Percentiles rank a stretch among this genome's conserved stretches.
Evolutionary conservation across 2,113 vertebrate genomes (phyloP).

Genomic region (Rhombomys opimus): DNA sequence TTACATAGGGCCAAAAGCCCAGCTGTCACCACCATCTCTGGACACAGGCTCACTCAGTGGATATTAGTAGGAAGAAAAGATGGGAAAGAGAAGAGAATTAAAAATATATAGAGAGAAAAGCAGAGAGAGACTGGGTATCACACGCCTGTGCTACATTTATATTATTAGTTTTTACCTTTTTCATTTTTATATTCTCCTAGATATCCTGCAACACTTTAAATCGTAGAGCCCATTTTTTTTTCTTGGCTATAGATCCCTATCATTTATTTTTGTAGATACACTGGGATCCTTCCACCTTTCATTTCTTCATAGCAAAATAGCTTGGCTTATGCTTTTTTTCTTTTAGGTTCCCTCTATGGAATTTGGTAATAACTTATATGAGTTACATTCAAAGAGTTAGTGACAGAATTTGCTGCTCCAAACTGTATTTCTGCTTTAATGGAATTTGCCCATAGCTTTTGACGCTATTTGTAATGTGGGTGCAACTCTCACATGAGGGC

Average conservation of each 20-base stretch:
- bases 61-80: too few species aligned
- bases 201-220: not conserved
- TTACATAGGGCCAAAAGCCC: too few species aligned
- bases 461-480: not conserved
- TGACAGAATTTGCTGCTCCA: slow-evolving; percentile 19
- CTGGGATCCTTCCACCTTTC: not conserved
- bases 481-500: not conserved
- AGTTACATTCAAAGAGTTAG: slow-evolving; percentile 6
- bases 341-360: not conserved
- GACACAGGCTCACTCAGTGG: too few species aligned
- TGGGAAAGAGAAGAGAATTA: too few species aligned
- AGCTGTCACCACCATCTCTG: too few species aligned
- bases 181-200: not conserved
- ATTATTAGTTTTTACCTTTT: not conserved
- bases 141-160: not conserved
- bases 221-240: not conserved
- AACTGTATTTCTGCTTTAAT: slow-evolving; percentile 51
- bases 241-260: not conserved
- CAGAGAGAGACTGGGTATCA: too few species aligned
- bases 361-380: slow-evolving; percentile 10
- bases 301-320: not conserved
- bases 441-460: not conserved
- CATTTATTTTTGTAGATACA: slow-evolving; percentile 5
- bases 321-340: not conserved
- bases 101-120: too few species aligned